Conservation (phyloP, 2,797 vertebrate genomes). For the Spatula versicolor region DNA sequence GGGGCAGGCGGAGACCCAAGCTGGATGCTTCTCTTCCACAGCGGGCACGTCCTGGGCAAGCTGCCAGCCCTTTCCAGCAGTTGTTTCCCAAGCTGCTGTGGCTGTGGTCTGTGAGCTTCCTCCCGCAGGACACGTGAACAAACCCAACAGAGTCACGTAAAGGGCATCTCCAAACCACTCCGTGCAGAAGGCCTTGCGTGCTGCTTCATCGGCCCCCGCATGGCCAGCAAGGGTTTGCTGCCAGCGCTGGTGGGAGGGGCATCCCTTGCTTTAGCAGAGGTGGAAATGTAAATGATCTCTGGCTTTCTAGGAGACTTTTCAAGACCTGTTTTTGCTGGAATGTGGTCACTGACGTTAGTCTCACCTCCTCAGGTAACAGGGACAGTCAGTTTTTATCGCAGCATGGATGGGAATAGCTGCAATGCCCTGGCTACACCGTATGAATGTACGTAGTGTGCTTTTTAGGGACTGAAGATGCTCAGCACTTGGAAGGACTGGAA, state of each 20-base stretch:
- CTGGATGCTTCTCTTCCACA: not conserved
- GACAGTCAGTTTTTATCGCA: no score
- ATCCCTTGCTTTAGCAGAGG: not conserved
- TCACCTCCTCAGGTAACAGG: not conserved
- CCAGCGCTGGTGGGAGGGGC: not conserved
- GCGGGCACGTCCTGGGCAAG: not conserved
- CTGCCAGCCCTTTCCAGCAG: not conserved
- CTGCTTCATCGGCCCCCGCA: rapidly evolving
- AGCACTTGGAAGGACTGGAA: not conserved
- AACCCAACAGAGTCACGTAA: not conserved
- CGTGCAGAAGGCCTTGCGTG: rapidly evolving
- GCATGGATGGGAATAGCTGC: not conserved
- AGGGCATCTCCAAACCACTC: not conserved
- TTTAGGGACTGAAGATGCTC: not conserved
- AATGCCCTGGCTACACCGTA: not conserved
- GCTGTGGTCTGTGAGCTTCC: not conserved
- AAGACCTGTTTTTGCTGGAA: not conserved
- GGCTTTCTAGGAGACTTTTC: not conserved
- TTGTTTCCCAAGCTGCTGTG: not conserved
- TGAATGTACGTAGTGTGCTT: rapidly evolving
- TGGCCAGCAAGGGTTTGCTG: not conserved
- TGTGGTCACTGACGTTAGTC: not conserved
- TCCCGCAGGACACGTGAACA: not conserved
- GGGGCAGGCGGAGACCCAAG: not conserved
- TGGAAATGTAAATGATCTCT: not conserved